Base-by-base conservation (phyloP, 2,797 vertebrate genomes). In the Phaenicophaeus curvirostris region DNA sequence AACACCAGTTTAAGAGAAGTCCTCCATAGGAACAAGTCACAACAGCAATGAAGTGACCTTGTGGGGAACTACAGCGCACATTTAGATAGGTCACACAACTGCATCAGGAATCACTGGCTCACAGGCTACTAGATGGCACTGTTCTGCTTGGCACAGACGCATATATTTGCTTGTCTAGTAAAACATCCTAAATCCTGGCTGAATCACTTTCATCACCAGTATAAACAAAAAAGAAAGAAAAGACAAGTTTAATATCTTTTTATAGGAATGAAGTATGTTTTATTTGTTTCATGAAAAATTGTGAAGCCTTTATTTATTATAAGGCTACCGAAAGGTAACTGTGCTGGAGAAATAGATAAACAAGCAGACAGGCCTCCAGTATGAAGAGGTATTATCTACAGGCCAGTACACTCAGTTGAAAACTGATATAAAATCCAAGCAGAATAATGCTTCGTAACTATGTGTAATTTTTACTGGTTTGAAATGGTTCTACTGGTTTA, bases 51-150 rank as follows among this genome's bases (percentile, higher is more conserved):
- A 33, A 8, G 11, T 20, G 68, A 50, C 13, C n/a, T 27, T 11
- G 7, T 31, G 58, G n/a, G 39, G 65, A 78, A 1, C 37, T 17
- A 4, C 31, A 76, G 30, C 25, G 28, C 42, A 16, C 6, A 0
- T 21, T 7, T 5, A 30, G 76, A 12, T 42, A 33, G 59, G 66
- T 55, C 53, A 54, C 27, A 35, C 46, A 51, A 7, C 2, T 1
- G 58, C 41, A 6, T 7, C 7, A 72, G 65, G 58, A 68, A 10
- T 20, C 2, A 1, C 39, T 14, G 14, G 25, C 61, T 61, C 0
- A 0, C n/a, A 75, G 80, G n/a, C 13, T 12, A 92, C 92, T 95
- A 93, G 88, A 72, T 79, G 90, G 91, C 88, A 82, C 79, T 91
- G 33, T 77, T 76, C 61, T 92, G 67, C 88, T 55, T 39, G 73